A percentile compares a stretch with the other conserved stretches of the same genome.
phyloP scores from a whole-genome alignment of 2,888 invertebrate genomes.

The Aphidoletes aphidimyza region DNA sequence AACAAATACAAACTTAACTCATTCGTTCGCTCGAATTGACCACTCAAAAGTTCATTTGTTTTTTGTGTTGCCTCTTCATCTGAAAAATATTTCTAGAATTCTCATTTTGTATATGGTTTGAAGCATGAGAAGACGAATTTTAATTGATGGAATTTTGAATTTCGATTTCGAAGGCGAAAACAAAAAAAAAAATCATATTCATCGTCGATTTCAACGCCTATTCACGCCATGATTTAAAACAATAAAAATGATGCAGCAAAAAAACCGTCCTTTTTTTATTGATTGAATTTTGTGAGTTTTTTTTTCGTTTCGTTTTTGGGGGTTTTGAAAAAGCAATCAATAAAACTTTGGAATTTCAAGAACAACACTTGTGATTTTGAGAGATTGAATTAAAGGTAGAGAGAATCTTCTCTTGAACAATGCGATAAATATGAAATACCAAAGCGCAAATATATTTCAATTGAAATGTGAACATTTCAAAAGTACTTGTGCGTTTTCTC shows the following conservation, averaged over 20 bases:
- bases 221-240: neutral
- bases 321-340: too few species aligned
- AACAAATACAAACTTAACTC: too few species aligned
- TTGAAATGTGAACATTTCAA: too few species aligned
- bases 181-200: neutral
- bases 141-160: neutral
- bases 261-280: slow-evolving; percentile 12
- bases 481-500: too few species aligned
- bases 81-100: too few species aligned
- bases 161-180: neutral
- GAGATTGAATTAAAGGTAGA: too few species aligned
- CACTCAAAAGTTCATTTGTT: neutral
- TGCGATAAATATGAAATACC: too few species aligned
- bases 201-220: neutral
- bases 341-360: too few species aligned
- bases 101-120: neutral
- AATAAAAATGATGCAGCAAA: slow-evolving; percentile 44
- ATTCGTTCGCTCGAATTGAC: neutral
- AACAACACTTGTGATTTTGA: too few species aligned
- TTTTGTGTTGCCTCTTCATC: neutral
- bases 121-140: neutral
- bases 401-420: too few species aligned
- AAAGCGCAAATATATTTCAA: too few species aligned
- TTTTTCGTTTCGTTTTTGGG: neutral
- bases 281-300: neutral